Evolutionary conservation across 2,113 vertebrate genomes (phyloP), one percentile per base, ranked within the genome.

Genomic region (Leptocoma aspasia): DNA sequence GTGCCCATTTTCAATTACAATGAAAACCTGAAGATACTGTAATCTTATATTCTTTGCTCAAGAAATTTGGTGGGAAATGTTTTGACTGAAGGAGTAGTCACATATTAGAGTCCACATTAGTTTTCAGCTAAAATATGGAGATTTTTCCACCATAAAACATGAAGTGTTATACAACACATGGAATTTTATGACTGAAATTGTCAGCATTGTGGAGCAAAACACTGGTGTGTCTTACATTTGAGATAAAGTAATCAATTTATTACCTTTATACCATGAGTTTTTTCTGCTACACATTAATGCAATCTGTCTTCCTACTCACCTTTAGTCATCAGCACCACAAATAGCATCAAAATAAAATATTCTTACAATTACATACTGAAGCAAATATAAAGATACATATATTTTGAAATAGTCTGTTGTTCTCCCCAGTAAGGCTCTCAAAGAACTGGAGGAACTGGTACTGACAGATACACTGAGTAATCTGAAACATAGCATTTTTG

Each of bases 21-120:
- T 39, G 30, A 47, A 64, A 60, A 72, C 19, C 10, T 77, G 33
- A 83, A 68, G 41, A 45, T 24, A 44, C 4, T 15, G 37, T 70
- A 41, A 17, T 70, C 12, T 65, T 65, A 28, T 17, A 52, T 47
- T 42, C 26, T 53, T 75, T 49, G 53, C 14, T 60, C 18, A 44
- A 76, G 86, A 84, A 27, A 20, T 15, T 54, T 59, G 33, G 10
- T 15, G 7, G 9, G 3, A n/a, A 44, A 73, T 47, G 16, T 2
- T 21, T 82, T 49, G 8, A 52, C 15, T 84, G n/a, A 69, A 69
- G 73, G 4, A 42, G 3, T 15, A 42, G 41, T 35, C 68, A 45
- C 0, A 0, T 20, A 60, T 64, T 71, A 73, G 9, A 7, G 24
- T 4, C 6, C 4, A 45, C 18, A 27, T 14, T 30, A 7, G 1